Percentiles rank a stretch among this genome's conserved stretches.
Evolutionary conservation across 2,888 invertebrate genomes (phyloP).

Genomic region (Caenorhabditis afra): DNA sequence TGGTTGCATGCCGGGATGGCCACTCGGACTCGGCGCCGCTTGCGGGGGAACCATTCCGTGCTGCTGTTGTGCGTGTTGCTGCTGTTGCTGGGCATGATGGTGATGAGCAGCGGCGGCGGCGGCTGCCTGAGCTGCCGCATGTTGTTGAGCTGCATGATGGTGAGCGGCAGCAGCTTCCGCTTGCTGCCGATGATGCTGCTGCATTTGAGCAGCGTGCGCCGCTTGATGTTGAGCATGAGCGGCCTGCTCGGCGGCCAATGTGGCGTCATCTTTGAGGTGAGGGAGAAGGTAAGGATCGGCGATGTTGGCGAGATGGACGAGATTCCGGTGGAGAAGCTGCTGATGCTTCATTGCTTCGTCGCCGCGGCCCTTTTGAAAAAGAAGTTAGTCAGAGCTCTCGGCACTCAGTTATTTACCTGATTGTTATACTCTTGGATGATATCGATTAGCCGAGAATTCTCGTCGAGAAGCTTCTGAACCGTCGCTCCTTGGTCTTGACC

Average conservation of each 20-base stretch:
- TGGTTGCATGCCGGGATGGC: constrained; percentile 33
- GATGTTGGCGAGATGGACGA: constrained; percentile 94
- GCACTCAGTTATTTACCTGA: constrained; percentile 51
- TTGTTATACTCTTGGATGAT: constrained; percentile 96
- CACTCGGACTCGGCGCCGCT: constrained; percentile 33
- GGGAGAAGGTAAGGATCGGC: constrained; percentile 85
- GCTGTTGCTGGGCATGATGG: constrained; percentile 19
- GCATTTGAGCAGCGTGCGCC: constrained; percentile 49
- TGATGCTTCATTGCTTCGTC: constrained; percentile 85
- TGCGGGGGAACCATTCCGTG: constrained; percentile 31
- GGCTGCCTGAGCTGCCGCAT: no score
- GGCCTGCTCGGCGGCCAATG: constrained; percentile 3
- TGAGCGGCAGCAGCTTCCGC: constrained; percentile 10
- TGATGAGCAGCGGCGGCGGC: no score
- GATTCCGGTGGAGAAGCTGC: constrained; percentile 93
- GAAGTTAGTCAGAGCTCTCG: background rate
- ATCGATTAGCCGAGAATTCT: constrained; percentile 96
- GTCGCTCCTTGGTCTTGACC: constrained; percentile 65
- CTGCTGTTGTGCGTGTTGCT: background rate
- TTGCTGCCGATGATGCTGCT: constrained; percentile 9
- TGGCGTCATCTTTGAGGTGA: constrained; percentile 58
- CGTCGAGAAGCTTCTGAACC: constrained; percentile 87
- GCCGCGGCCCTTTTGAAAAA: constrained; percentile 63
- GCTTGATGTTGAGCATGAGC: constrained; percentile 40
- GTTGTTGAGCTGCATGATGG: constrained; percentile 18